Evolutionary conservation across 2,113 vertebrate genomes (phyloP).

Genomic region (Phainopepla nitens): DNA sequence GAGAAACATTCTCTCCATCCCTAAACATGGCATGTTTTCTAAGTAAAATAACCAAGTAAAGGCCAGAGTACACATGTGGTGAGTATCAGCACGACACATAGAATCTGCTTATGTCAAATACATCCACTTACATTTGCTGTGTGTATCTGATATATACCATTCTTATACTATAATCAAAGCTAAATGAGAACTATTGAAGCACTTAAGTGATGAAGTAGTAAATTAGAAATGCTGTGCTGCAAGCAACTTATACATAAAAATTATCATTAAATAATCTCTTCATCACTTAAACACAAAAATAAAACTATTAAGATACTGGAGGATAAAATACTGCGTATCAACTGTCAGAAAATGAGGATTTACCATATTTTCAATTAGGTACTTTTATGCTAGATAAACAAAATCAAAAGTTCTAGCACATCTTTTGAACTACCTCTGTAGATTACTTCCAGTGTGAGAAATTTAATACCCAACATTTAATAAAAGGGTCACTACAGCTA

Average conservation of each 20-base stretch:
- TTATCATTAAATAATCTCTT: background rate
- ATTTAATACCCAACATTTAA: background rate
- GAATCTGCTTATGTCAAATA: constrained; percentile 17
- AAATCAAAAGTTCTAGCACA: background rate
- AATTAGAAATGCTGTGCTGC: background rate
- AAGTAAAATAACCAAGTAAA: background rate
- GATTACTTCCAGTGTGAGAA: background rate
- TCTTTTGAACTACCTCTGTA: background rate
- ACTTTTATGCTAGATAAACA: background rate
- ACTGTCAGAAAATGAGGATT: background rate
- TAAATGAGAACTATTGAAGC: background rate
- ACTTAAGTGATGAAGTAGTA: background rate
- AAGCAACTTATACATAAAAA: background rate
- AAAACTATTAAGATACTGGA: background rate
- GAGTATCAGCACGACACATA: background rate
- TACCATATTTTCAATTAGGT: background rate
- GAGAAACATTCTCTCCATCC: background rate
- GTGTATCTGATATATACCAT: background rate
- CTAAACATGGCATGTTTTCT: background rate
- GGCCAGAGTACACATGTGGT: background rate
- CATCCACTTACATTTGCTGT: background rate
- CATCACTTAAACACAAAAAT: background rate
- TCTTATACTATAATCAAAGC: background rate
- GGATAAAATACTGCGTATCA: background rate
- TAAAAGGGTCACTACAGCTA: background rate